Evolutionary conservation across 1,140 invertebrate genomes (phyloP), one percentile per base, ranked within the genome.

Genomic region (Tetranychus cinnabarinus): DNA sequence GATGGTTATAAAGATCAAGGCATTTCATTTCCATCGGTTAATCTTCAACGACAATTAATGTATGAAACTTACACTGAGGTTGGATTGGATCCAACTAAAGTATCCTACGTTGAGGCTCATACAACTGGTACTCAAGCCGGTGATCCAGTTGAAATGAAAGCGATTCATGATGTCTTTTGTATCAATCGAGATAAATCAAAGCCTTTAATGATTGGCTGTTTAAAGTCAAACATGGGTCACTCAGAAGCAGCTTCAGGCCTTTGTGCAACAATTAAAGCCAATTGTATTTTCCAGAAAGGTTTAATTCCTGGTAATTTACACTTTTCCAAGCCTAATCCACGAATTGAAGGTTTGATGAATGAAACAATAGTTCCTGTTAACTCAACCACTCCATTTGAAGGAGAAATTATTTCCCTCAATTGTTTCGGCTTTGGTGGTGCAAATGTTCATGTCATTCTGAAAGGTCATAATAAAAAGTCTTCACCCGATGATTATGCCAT

Each of bases 361-460:
- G 92, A 91, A 1, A 75, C 83, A 37, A 76, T 97, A 3, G 81
- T 87, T 76, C 80, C 83, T 47, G 64, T 69, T 10, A 59, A 39
- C 23, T 52, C 67, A 3, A 58, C 52, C 15, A 64, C 58, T n/a
- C 64, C 65, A 3, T 64, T 86, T 82, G 82, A 84, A 39, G 87
- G 88, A 31, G 88, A 87, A n/a, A 74, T 88, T 34, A 80, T 87
- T 46, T 91, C 80, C 6, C 68, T 97, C 1, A 97, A 96, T 73
- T 95, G 88, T 2, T 97, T 97, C 72, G 93, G 93, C 33, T 97
- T 97, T 75, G 93, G 93, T 61, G 93, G 93, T 56, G 87, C 90
- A 35, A 97, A 97, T 75, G 89, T 86, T n/a, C 92, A 97, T 72
- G 73, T 88, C 1, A 75, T 97, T 59, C 74, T 97, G 0, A 78